A percentile compares a stretch with the other conserved stretches of the same genome.
phyloP scores from a whole-genome alignment of 2,888 invertebrate species.

The Dolichopus griseipennis region DNA sequence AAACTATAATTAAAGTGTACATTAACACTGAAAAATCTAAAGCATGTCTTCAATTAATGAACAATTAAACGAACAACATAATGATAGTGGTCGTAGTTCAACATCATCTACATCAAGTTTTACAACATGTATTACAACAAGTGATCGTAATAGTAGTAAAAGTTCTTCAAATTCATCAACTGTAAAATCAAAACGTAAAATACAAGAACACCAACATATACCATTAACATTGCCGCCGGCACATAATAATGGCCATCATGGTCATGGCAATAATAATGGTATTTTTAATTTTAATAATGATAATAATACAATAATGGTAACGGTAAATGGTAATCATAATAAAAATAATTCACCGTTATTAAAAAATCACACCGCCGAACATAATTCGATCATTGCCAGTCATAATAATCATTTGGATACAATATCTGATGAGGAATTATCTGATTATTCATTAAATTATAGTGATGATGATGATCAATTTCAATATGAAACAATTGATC shows the following conservation, averaged over 20 bases:
- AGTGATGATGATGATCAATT: slow-evolving; percentile 59
- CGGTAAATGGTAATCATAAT: not conserved
- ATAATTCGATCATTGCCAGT: slow-evolving; percentile 30
- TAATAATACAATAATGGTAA: not conserved
- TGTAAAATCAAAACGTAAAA: not conserved
- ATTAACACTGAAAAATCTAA: not conserved
- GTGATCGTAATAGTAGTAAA: not conserved
- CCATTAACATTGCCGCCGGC: not conserved
- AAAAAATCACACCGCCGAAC: slow-evolving; percentile 1
- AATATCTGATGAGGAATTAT: slow-evolving; percentile 38
- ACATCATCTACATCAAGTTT: not conserved
- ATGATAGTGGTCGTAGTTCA: not conserved
- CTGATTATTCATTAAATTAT: slow-evolving; percentile 66
- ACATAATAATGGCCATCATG: no score
- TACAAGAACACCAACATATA: no score
- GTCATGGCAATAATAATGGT: not conserved
- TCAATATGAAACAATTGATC: not conserved
- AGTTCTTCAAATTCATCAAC: not conserved
- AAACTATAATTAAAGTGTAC: no score
- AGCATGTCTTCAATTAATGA: not conserved
- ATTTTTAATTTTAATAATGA: not conserved
- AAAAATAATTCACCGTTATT: not conserved
- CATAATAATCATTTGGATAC: slow-evolving; percentile 28
- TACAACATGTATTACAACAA: not conserved
- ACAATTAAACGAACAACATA: not conserved